A percentile compares a stretch with the other conserved stretches of the same genome.
phyloP scores from a whole-genome alignment of 2,888 invertebrate genomes.

The Hypolimnas misippus region DNA sequence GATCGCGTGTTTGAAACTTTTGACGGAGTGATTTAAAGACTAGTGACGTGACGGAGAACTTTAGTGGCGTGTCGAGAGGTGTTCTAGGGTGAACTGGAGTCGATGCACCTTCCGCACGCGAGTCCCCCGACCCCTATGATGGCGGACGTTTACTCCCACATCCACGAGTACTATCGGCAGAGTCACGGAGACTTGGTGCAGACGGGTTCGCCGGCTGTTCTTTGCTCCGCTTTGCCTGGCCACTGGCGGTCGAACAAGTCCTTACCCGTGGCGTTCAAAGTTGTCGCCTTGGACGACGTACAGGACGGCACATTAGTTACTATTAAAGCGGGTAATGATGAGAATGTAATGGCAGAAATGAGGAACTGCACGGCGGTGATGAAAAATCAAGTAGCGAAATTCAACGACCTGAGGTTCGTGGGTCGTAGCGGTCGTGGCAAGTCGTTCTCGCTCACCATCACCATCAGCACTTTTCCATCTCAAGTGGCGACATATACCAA shows the following conservation, averaged over 20 bases:
- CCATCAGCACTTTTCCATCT: constrained; percentile 89
- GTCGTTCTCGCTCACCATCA: constrained; percentile 96
- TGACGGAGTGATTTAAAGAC: constrained; percentile 64
- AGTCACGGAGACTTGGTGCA: constrained; percentile 96
- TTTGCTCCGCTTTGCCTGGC: constrained; percentile 96
- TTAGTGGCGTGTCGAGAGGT: constrained; percentile 72
- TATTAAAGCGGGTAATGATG: constrained; percentile 98
- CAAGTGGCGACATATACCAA: constrained; percentile 97
- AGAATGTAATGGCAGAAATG: constrained; percentile 97
- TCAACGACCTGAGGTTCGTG: constrained; percentile 98
- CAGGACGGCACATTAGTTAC: constrained; percentile 97
- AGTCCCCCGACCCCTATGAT: constrained; percentile 84
- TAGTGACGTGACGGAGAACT: constrained; percentile 71
- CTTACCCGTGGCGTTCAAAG: constrained; percentile 97
- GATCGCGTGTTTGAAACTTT: constrained; percentile 58
- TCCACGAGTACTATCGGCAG: constrained; percentile 92
- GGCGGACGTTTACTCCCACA: constrained; percentile 89
- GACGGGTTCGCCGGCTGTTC: constrained; percentile 97
- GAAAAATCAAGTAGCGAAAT: constrained; percentile 99
- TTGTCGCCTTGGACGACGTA: constrained; percentile 96
- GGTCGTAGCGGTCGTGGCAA: constrained; percentile 98
- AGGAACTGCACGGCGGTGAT: constrained; percentile 96
- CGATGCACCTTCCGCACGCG: constrained; percentile 88
- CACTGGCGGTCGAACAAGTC: constrained; percentile 99
- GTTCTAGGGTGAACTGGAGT: constrained; percentile 72